phyloP scores from a whole-genome alignment of 2,113 vertebrate species.

The Oryzias curvinotus region DNA sequence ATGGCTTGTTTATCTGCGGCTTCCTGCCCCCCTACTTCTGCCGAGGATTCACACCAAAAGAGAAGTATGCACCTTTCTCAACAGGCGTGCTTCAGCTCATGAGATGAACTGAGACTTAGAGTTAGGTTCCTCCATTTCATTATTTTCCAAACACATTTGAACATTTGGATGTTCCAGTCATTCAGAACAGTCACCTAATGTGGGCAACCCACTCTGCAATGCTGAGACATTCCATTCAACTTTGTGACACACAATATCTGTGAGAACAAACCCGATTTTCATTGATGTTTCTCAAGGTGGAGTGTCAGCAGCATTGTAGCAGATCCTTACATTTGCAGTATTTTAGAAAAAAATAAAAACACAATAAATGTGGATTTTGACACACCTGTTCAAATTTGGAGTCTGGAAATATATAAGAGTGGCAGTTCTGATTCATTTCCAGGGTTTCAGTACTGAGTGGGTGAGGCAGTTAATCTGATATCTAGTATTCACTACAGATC shows the following conservation, averaged over 20 bases:
- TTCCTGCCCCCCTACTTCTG: constrained; percentile 57
- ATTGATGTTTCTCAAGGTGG: constrained; percentile 18
- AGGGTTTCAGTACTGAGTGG: too few relatives aligned
- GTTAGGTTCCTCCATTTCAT: constrained; percentile 18
- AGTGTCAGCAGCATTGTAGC: too few relatives aligned
- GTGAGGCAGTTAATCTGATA: too few relatives aligned
- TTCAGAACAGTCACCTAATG: constrained; percentile 9
- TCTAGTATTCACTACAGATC: too few relatives aligned
- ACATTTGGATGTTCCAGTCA: constrained; percentile 11
- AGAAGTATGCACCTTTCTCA: constrained; percentile 27
- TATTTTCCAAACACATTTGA: constrained; percentile 10
- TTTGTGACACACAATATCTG: constrained; percentile 6
- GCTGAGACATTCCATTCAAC: constrained; percentile 37
- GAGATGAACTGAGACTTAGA: constrained; percentile 23
- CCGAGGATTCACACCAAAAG: constrained; percentile 45
- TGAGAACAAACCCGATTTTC: constrained; percentile 9
- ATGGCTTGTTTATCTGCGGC: constrained; percentile 66
- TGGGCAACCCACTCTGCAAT: constrained; percentile 47
- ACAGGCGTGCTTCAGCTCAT: constrained; percentile 19
- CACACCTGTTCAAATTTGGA: too few relatives aligned
- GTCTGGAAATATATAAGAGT: too few relatives aligned
- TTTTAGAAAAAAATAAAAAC: too few relatives aligned
- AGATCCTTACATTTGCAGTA: too few relatives aligned
- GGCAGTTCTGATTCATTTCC: too few relatives aligned
- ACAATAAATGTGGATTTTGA: too few relatives aligned